A percentile compares a stretch with the other conserved stretches of the same genome.
Conservation (phyloP, 2,888 invertebrate species). For the Pseudococcus longispinus region DNA sequence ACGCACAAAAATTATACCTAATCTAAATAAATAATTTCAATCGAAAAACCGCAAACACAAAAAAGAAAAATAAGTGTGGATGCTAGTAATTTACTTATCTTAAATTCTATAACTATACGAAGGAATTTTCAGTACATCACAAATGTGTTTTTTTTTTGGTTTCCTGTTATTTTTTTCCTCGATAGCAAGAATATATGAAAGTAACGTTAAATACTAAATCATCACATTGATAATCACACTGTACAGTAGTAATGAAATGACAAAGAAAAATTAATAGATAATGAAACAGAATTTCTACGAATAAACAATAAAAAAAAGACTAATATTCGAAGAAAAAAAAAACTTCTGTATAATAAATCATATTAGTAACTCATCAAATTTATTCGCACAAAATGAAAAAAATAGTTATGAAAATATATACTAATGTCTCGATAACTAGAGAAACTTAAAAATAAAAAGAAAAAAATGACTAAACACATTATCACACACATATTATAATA, state of each 20-base stretch:
- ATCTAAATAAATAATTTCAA: too few species aligned
- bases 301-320: background rate
- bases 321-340: background rate
- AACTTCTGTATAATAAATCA: background rate
- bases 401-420: background rate
- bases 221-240: constrained; percentile 19
- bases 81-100: background rate
- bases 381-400: background rate
- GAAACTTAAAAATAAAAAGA: background rate
- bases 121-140: background rate
- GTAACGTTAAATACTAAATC: constrained; percentile 3
- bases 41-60: background rate
- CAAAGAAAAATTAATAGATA: background rate
- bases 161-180: background rate
- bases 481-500: background rate
- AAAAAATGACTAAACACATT: constrained; percentile 11
- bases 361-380: background rate
- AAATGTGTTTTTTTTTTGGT: background rate
- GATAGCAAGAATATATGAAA: background rate
- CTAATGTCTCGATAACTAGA: background rate
- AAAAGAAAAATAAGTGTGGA: background rate
- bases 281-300: background rate
- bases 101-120: background rate
- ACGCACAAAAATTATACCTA: background rate
- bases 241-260: background rate